phyloP scores from a whole-genome alignment of 2,797 vertebrate species.

The Pipistrellus nathusii region DNA sequence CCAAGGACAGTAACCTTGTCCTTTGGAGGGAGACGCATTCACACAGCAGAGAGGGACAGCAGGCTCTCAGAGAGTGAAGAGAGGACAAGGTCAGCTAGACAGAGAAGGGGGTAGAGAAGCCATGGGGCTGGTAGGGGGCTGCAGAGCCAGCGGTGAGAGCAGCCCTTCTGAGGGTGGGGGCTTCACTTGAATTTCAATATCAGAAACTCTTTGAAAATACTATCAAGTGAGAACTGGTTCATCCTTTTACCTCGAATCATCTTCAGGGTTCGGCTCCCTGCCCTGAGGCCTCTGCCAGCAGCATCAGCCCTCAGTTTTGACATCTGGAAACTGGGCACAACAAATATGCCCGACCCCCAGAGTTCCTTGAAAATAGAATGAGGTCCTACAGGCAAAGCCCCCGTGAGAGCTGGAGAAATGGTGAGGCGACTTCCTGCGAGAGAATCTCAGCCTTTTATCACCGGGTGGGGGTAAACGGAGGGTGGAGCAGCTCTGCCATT shows the following conservation, averaged over 20 bases:
- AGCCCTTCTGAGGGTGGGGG: no score
- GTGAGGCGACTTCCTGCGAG: fast-evolving
- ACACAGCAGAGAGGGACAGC: background rate
- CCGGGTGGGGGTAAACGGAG: fast-evolving
- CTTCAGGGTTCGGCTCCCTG: background rate
- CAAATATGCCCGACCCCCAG: fast-evolving
- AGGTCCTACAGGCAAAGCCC: fast-evolving
- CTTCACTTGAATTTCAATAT: background rate
- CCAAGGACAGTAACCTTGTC: background rate
- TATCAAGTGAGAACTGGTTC: background rate
- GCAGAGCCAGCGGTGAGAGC: fast-evolving
- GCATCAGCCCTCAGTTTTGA: background rate
- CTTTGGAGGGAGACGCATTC: background rate
- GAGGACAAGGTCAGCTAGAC: background rate
- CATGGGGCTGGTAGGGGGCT: fast-evolving
- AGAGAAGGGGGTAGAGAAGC: fast-evolving
- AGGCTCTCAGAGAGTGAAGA: background rate
- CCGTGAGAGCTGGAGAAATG: background rate
- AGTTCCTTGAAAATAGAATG: background rate
- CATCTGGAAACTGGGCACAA: background rate
- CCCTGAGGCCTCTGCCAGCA: background rate
- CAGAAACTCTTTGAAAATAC: background rate
- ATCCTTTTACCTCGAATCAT: background rate
- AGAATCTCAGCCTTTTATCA: fast-evolving
- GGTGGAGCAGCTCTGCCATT: fast-evolving